Base-by-base conservation (phyloP, 2,888 invertebrate genomes). In the Linyphia triangularis region DNA sequence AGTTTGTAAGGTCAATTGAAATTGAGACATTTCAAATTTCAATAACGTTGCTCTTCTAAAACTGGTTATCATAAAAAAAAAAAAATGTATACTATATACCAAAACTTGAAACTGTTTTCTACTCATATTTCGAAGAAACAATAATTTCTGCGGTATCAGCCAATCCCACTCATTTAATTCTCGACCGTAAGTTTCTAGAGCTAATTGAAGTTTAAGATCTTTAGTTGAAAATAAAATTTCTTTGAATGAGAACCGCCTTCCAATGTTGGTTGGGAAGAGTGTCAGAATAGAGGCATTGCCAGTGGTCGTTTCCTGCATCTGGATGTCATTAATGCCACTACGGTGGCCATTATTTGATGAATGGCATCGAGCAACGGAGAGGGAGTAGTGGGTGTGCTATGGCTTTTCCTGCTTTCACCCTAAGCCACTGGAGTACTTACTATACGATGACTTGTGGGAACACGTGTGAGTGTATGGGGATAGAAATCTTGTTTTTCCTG, bases 281-380 rank as follows among this genome's bases (percentile, higher is more conserved):
- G 65, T 79, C 67, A 65, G 67, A 67, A 40, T 67, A 79, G 40
- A 79, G 63, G 51, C 67, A 79, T 67, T 67, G 67, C 51, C 10
- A 37, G 43, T 16, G 30, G 70, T 37, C 70, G 43, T 70, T 70
- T 33, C 69, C 57, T 26, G n/a, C 81, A 81, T 81, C 81, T 81
- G 81, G 69, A 59, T 81, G 81, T 81, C 81, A 69, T 81, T 81
- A 81, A 69, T 81, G 69, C 81, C 59, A 70, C 81, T 70, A 57
- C 57, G 81, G 69, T 81, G 37, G 69, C 69, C 59, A 81, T 69
- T 69, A 59, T 81, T 81, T 81, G 81, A 81, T 81, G 81, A 81
- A 70, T 81, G 57, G 57, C 19, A 57, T 63, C 7, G 51, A 59
- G 70, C 43, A 65, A 63, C 65, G 65, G 65, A 65, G 65, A 30